Base-by-base conservation (phyloP, 2,888 invertebrate species). In the Ectropis crepuscularia region DNA sequence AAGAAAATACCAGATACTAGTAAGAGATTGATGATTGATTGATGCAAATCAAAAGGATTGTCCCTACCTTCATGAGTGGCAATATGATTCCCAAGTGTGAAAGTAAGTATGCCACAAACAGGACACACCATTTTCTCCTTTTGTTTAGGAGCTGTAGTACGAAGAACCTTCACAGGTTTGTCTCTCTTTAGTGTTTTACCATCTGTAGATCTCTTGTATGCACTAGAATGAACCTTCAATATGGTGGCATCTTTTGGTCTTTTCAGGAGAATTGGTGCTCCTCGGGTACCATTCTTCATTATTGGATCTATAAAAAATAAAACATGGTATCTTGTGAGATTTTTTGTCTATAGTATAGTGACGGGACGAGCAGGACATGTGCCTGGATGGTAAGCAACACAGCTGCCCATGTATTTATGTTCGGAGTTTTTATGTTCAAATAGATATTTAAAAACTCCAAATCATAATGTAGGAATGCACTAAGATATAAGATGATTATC, bases 71-170 rank as follows among this genome's bases (percentile, higher is more conserved):
- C 88, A 82, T 93, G 93, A 16, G 91, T 93, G 39, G 89, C 81
- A 73, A 93, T 88, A 72, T 93, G 93, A 68, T 90, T 92, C 45
- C 90, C 89, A 54, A 93, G 77, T 45, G 91, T 90, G 68, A 76
- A 92, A 0, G 93, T 93, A 12, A 93, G 83, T 72, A 93, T 90
- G 16, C 93, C 93, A 78, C 93, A 93, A 6, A 93, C 87, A 11
- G 93, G 93, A 67, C 93, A 93, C 0, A 93, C 92, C 64, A 92
- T 83, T 76, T 93, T 93, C 67, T 93, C 93, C 57, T 85, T 83
- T 67, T 87, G 88, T 62, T 87, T 91, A 10, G 81, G 69, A 5
- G 79, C 78, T 0, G 82, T 77, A 57, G 72, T 68, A 39, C 85
- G 79, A 6, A 88, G 80, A 71, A 87, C 76, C 68, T 86, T 80